These are phyloP conservation scores for Campoplex nolae DNA, from an alignment of 2,888 invertebrate genomes.

Conservation along the genomic window DNA sequence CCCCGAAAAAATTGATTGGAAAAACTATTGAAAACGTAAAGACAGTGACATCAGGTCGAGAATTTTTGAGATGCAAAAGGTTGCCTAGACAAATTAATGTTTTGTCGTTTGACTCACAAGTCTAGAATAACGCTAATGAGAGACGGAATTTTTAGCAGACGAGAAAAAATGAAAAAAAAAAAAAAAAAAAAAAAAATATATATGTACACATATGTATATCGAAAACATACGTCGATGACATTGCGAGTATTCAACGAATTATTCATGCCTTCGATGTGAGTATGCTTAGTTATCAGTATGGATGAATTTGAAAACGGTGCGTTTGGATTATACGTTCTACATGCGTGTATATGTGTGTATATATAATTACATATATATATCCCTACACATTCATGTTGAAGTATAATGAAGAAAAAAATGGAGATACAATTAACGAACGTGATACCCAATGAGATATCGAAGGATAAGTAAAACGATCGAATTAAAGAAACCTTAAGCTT, in stretches of 20 bases:
- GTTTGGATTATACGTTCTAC: not conserved
- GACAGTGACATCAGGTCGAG: not conserved
- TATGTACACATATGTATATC: not conserved
- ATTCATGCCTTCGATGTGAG: constrained; percentile 76
- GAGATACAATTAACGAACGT: constrained; percentile 14
- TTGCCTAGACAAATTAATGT: not conserved
- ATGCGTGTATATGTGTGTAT: not conserved
- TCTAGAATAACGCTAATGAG: not conserved
- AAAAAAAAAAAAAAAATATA: not conserved
- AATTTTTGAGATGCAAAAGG: not conserved
- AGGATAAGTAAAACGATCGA: constrained; percentile 58
- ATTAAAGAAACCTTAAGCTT: constrained; percentile 49
- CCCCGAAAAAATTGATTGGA: not conserved
- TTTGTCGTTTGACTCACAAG: not conserved
- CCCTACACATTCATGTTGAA: not conserved
- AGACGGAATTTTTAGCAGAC: not conserved
- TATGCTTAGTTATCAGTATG: constrained; percentile 20
- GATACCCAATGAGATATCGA: constrained; percentile 33
- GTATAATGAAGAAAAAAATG: constrained; percentile 17
- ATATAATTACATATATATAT: constrained; percentile 12
- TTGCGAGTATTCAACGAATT: constrained; percentile 76
- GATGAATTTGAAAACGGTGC: not conserved
- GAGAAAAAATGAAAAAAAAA: not conserved
- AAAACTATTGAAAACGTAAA: not conserved
- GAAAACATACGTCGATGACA: constrained; percentile 50